A percentile compares a stretch with the other conserved stretches of the same genome.
Conservation (phyloP, 2,797 vertebrate species). For the Mus minutoides region DNA sequence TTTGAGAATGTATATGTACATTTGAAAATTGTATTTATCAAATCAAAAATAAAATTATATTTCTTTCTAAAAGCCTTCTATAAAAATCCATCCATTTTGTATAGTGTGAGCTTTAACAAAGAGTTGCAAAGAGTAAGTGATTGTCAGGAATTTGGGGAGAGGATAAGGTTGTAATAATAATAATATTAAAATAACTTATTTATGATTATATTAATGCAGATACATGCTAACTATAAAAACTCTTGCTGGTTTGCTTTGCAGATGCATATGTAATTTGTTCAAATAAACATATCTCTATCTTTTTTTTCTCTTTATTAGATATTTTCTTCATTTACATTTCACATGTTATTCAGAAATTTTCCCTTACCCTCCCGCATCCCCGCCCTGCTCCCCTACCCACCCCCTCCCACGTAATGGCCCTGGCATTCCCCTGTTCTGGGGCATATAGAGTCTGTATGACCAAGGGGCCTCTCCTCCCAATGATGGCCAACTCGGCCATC, state of each 20-base stretch:
- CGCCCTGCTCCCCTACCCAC: too few relatives aligned
- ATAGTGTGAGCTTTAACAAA: conserved; percentile 53
- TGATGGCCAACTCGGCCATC: too few relatives aligned
- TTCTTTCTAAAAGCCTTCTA: background rate
- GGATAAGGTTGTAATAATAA: background rate
- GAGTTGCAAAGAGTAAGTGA: conserved; percentile 4
- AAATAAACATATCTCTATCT: conserved; percentile 49
- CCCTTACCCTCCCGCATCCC: too few relatives aligned
- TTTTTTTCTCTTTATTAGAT: too few relatives aligned
- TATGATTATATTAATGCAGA: background rate
- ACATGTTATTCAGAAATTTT: too few relatives aligned
- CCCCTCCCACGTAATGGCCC: too few relatives aligned
- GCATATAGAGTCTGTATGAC: too few relatives aligned
- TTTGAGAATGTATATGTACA: conserved; percentile 2
- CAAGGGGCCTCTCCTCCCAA: too few relatives aligned
- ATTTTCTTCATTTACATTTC: too few relatives aligned
- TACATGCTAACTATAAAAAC: conserved; percentile 63
- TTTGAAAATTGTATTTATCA: conserved; percentile 47
- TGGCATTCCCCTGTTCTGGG: too few relatives aligned
- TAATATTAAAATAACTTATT: background rate
- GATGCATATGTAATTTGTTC: conserved; percentile 69
- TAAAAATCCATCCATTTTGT: background rate
- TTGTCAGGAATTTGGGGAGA: background rate
- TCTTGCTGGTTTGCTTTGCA: conserved; percentile 65
- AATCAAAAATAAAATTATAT: background rate